phyloP scores from a whole-genome alignment of 2,888 invertebrate species.

The Allacma fusca region DNA sequence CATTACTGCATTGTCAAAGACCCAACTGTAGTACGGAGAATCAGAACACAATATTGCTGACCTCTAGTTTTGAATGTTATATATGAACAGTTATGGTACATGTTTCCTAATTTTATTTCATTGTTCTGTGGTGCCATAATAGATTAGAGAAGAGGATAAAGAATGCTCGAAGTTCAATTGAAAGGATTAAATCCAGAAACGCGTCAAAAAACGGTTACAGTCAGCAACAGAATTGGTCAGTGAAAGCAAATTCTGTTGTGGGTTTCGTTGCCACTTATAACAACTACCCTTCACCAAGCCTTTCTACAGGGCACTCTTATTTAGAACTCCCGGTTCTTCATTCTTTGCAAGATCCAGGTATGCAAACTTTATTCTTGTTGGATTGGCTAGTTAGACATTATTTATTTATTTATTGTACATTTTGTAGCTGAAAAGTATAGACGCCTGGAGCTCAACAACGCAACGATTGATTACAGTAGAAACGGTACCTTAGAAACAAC shows the following conservation, averaged over 20 bases:
- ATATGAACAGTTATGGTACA: background rate
- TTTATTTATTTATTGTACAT: too few species aligned
- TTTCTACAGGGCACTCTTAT: too few species aligned
- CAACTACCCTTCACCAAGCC: too few species aligned
- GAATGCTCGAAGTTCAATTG: background rate
- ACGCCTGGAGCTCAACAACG: background rate
- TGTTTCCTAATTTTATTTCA: too few species aligned
- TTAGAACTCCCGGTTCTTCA: too few species aligned
- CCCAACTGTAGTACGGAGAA: too few species aligned
- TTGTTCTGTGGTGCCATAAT: background rate
- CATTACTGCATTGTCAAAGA: too few species aligned
- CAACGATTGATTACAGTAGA: background rate
- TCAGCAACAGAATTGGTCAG: background rate
- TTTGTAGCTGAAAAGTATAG: background rate
- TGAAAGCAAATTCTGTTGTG: background rate
- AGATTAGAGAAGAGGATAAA: background rate
- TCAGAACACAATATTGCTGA: too few species aligned
- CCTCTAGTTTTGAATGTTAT: background rate
- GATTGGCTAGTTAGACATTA: too few species aligned
- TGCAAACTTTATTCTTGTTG: background rate
- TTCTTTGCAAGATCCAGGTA: too few species aligned
- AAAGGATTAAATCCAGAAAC: background rate
- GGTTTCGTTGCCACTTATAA: too few species aligned
- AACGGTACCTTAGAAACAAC: background rate
- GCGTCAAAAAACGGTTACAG: background rate